These are phyloP conservation scores for Rhamnusium bicolor DNA, from an alignment of 2,888 invertebrate genomes.

Conservation along the genomic window DNA sequence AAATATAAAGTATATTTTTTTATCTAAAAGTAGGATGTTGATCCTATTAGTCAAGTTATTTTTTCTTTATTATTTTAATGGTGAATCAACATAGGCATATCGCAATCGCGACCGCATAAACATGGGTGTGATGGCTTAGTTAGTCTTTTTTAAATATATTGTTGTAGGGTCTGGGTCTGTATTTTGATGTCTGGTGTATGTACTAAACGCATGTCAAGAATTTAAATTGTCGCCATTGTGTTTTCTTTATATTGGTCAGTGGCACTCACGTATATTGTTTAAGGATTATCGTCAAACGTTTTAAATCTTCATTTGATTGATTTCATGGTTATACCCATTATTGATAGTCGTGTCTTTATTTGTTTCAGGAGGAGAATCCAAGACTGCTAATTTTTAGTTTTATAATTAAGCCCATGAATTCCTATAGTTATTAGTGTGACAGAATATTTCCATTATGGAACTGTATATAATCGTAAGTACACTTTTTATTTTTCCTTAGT, in stretches of 20 bases:
- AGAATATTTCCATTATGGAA: slow-evolving; percentile 23
- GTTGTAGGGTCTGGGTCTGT: background rate
- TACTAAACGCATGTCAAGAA: slow-evolving; percentile 44
- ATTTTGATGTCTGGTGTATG: slow-evolving; percentile 36
- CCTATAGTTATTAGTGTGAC: slow-evolving; percentile 1
- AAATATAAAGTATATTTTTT: background rate
- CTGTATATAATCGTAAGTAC: slow-evolving; percentile 18
- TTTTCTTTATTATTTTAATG: background rate
- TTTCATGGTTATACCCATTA: slow-evolving; percentile 28
- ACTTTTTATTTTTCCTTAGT: background rate
- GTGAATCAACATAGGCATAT: background rate
- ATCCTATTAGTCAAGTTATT: slow-evolving; percentile 15
- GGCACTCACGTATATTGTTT: slow-evolving; percentile 61
- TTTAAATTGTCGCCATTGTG: slow-evolving; percentile 48
- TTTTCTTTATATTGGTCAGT: slow-evolving; percentile 62
- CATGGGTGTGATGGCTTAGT: background rate
- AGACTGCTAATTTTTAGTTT: slow-evolving; percentile 37
- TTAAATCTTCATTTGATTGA: slow-evolving; percentile 25
- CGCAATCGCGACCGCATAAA: slow-evolving; percentile 2
- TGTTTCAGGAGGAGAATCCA: slow-evolving; percentile 45
- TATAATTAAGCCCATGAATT: slow-evolving; percentile 27
- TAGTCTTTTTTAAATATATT: background rate
- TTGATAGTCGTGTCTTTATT: slow-evolving; percentile 33
- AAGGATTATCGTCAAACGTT: slow-evolving; percentile 48
- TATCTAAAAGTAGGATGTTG: slow-evolving; percentile 1